Conservation (phyloP, 2,113 vertebrate genomes). For the Sminthopsis crassicaudata region DNA sequence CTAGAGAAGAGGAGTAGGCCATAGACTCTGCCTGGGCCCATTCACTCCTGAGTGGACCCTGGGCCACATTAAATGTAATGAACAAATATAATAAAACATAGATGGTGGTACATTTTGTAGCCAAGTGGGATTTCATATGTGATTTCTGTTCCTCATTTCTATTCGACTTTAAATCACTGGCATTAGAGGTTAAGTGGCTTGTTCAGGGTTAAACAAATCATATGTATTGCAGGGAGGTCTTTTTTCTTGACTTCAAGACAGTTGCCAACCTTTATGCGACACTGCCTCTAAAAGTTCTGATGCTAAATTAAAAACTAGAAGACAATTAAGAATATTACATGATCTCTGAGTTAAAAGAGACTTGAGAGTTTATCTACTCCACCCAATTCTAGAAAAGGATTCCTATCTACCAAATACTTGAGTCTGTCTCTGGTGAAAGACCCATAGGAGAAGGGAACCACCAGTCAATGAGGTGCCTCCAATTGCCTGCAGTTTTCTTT, state of each 20-base stretch:
- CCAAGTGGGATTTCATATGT: background rate
- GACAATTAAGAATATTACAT: background rate
- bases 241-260: background rate
- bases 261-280: background rate
- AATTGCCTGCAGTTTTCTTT: background rate
- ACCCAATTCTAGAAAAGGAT: background rate
- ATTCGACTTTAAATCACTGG: background rate
- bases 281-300: background rate
- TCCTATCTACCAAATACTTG: too few species aligned
- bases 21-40: background rate
- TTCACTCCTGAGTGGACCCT: background rate
- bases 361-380: background rate
- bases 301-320: background rate
- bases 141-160: background rate
- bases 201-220: background rate
- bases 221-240: background rate
- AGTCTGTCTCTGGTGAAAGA: background rate
- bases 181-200: background rate
- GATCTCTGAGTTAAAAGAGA: background rate
- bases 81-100: background rate
- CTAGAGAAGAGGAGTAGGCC: background rate
- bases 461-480: background rate
- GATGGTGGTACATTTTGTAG: background rate
- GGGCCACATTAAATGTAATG: background rate
- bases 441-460: background rate